Evolutionary conservation across 2,888 invertebrate species (phyloP).

Genomic region (Biston betularia): DNA sequence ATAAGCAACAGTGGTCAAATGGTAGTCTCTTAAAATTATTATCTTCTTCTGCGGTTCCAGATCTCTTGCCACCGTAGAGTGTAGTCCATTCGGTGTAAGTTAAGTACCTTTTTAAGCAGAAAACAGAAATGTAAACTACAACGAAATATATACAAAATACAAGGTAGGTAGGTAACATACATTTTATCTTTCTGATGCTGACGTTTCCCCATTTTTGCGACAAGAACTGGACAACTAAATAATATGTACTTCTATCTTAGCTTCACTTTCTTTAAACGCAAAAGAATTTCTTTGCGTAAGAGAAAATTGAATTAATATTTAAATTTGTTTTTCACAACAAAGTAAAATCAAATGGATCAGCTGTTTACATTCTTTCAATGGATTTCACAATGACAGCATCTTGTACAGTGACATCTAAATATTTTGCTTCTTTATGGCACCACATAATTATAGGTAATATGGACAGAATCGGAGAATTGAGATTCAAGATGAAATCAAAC

Average conservation of each 20-base stretch:
- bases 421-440: neutral
- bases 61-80: constrained; percentile 94
- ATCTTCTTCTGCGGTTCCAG: constrained; percentile 90
- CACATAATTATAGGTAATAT: too few relatives aligned
- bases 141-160: neutral
- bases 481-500: too few relatives aligned
- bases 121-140: constrained; percentile 2
- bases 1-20: constrained; percentile 96
- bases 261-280: neutral
- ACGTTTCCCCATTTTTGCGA: constrained; percentile 92
- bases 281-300: neutral
- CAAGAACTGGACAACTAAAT: neutral
- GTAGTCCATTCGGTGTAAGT: constrained; percentile 96
- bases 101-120: constrained; percentile 88
- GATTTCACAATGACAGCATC: neutral
- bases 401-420: neutral
- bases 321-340: too few relatives aligned
- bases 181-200: constrained; percentile 98
- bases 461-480: too few relatives aligned
- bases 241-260: neutral
- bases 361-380: neutral
- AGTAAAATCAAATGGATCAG: neutral
- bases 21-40: constrained; percentile 96
- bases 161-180: constrained; percentile 76
- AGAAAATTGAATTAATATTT: neutral